Evolutionary conservation across 2,888 invertebrate species (phyloP), one percentile per base, ranked within the genome.

Genomic region (Corbicula japonica): DNA sequence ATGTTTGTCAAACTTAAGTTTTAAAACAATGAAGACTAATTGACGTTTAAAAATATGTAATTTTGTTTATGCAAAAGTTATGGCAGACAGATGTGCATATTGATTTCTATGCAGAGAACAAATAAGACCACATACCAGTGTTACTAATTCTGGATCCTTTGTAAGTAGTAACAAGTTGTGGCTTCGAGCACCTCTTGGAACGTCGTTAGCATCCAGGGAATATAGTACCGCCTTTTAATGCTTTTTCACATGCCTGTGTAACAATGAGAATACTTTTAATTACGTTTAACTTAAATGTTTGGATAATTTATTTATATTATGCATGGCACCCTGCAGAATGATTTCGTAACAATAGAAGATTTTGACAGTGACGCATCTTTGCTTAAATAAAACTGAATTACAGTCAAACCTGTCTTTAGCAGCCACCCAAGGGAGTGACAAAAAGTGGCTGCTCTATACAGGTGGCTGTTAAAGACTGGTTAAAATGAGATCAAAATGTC

Each of bases 171-270:
- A 32, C 12, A 71, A 35, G 12, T 26, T 8, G 52, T 52, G 52
- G 18, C 38, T 41, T 23, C 66, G 38, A 12, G 48, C 69, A 30
- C 50, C 18, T n/a, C 32, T 34, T 21, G 28, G 60, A 34, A 68
- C 66, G 5, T 35, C 34, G 38, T 75, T 75, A 12, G 72, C 81
- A 38, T 82, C 54, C 21, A 41, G 68, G 23, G 58, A 50, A 56
- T 69, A 82, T n/a, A 63, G 56, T 15, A 65, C 81, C 23, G 77
- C 71, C 46, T 75, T 75, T n/a, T 30, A 82, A 35, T n/a, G 78
- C 71, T 38, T 82, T 82, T 48, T 82, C 81, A 56, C 74, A 54
- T 23, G 81, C 75, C 81, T 82, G 52, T 21, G 58, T 41, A 63
- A 34, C 54, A n/a, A n/a, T n/a, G n/a, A n/a, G n/a, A n/a, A n/a